Base-by-base conservation (phyloP, 2,113 vertebrate genomes). In the Pygoscelis antarcticus region DNA sequence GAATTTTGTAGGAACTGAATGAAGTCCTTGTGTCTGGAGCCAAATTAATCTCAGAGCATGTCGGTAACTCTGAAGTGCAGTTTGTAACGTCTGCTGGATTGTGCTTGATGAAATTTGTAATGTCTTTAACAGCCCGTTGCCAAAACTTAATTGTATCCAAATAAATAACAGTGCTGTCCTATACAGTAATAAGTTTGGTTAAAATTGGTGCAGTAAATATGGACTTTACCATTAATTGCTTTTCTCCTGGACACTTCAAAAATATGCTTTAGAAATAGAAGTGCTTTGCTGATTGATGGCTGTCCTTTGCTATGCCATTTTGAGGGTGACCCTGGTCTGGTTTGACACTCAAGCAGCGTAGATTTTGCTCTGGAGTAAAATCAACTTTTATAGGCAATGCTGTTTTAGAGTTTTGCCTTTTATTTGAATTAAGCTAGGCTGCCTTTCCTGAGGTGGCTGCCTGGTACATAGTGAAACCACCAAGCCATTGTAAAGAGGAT, bases 311-410 rank as follows among this genome's bases (percentile, higher is more conserved):
- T 61, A 51, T 95, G 74, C 47, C 55, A 13, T 34, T 64, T 23
- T 25, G 68, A 92, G 71, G 51, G 58, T 80, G 60, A 88, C 74
- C 83, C 44, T 79, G 71, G 26, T 86, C 77, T 90, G 51, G 21
- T 38, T 14, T 90, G 93, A 95, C 77, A 60, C 42, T 72, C 13
- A 19, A 78, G 85, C 62, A 79, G 64, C 71, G 38, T 49, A 87
- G 89, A 94, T 93, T 84, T 84, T 80, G 57, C 80, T 92, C 93
- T 94, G 81, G 88, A 96, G 92, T 94, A 75, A 89, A 96, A 94
- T 96, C 66, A 60, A 29, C 83, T 94, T 97, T 97, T 97, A 58
- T 55, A 75, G 42, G 75, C 57, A 89, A 77, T 93, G 83, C 80
- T 81, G 81, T n/a, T 83, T 93, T 69, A 86, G 72, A 65, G 71